A percentile compares a stretch with the other conserved stretches of the same genome.
phyloP scores from a whole-genome alignment of 1,140 invertebrate species.

The Aphelinus certus region DNA sequence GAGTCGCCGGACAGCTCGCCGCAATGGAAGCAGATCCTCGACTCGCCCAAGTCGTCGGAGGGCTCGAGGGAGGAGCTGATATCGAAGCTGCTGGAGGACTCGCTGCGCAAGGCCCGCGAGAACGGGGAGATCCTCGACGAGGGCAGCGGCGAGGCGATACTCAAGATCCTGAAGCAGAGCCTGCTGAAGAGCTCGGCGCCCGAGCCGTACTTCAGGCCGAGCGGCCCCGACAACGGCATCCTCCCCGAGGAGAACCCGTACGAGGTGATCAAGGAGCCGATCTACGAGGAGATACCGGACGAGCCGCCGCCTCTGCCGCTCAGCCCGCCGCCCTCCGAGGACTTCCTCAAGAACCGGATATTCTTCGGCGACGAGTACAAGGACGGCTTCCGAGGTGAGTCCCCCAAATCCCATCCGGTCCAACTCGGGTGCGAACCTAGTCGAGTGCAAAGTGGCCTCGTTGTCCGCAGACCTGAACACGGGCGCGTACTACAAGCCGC shows the following conservation, averaged over 20 bases:
- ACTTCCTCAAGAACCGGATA: conserved; percentile 57
- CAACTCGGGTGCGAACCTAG: too few relatives aligned
- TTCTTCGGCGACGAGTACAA: conserved; percentile 72
- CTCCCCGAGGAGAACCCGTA: conserved; percentile 76
- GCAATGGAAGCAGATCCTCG: conserved; percentile 33
- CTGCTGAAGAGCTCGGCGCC: conserved; percentile 56
- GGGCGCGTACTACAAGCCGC: conserved; percentile 10
- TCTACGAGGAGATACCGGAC: conserved; percentile 87
- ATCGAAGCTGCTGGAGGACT: conserved; percentile 61
- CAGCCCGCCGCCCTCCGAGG: conserved; percentile 73
- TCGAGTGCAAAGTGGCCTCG: background rate
- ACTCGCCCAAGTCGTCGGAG: background rate
- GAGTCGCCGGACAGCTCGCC: conserved; percentile 14
- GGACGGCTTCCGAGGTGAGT: conserved; percentile 46
- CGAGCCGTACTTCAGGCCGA: conserved; percentile 55
- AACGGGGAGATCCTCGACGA: conserved; percentile 60
- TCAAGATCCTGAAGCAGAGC: conserved; percentile 61
- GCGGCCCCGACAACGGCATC: conserved; percentile 47
- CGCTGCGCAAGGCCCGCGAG: conserved; percentile 58
- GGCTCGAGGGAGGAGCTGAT: conserved; percentile 59
- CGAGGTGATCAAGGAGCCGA: conserved; percentile 84
- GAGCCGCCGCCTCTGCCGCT: conserved; percentile 80
- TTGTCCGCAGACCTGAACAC: conserved; percentile 18
- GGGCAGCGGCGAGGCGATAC: conserved; percentile 59
- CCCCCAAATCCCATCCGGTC: too few relatives aligned